Evolutionary conservation across 2,888 invertebrate species (phyloP), one percentile per base, ranked within the genome.

Genomic region (Periphyllus acericola): DNA sequence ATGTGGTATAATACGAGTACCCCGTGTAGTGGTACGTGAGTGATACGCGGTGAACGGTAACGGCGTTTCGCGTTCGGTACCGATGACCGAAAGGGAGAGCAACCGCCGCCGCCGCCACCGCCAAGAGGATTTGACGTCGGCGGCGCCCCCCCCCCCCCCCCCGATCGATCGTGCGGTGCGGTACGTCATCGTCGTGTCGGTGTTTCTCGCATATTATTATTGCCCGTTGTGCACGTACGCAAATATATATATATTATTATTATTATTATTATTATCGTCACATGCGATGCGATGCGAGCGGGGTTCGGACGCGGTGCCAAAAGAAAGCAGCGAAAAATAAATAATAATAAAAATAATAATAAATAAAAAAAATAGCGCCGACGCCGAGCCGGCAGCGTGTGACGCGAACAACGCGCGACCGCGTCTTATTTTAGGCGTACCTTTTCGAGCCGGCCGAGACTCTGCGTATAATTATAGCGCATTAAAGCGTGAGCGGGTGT

Each of bases 381-480:
- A 19, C 19, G 32, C 6, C 21, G 46, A 46, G 78, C 29, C 36
- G 52, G 29, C 14, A 29, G 14, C 11, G 46, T 46, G 14, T 46
- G 46, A 46, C 46, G 46, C 46, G 46, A 46, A 81, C 46, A 46
- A 11, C 71, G 68, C n/a, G 21, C 68, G 80, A 66, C 14, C 32
- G 19, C 66, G 84, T 85, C 25, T 76, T 76, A 32, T 85, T 85
- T 76, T 68, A 46, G n/a, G 76, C 52, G 32, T 85, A 85, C 84
- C 75, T 85, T 78, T 78, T 78, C 46, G 46, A 85, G 78, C 68
- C 68, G 66, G 36, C 21, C 25, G 60, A 60, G 52, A 66, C 29
- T n/a, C 40, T 25, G 32, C 25, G 32, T 68, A 78, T 76, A 85
- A 76, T 85, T 85, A 78, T 85, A 76, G 82, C 82, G 71, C 60